Evolutionary conservation across 2,888 invertebrate species (phyloP).

Genomic region (Cataglyphis albicans): DNA sequence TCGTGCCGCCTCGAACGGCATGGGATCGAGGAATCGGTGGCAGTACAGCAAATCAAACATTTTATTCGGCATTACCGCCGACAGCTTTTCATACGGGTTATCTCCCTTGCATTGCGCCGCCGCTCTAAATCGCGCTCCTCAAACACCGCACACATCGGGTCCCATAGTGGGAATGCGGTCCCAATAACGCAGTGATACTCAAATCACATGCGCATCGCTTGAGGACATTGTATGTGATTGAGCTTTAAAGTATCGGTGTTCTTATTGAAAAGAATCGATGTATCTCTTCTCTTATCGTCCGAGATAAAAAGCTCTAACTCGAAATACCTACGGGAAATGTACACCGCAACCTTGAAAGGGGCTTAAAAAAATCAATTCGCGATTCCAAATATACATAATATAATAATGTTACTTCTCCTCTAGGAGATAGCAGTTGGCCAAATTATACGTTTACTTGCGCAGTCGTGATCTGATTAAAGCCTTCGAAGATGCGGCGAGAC

Average conservation of each 20-base stretch:
- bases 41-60: conserved; percentile 82
- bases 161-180: conserved; percentile 79
- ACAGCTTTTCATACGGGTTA: conserved; percentile 84
- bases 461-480: background rate
- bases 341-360: background rate
- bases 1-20: conserved; percentile 60
- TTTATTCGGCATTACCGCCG: conserved; percentile 82
- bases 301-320: background rate
- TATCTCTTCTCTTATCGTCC: background rate
- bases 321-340: background rate
- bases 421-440: background rate
- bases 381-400: background rate
- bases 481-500: background rate
- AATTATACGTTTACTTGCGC: background rate
- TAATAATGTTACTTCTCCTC: background rate
- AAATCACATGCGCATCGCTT: conserved; percentile 66
- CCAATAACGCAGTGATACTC: conserved; percentile 82
- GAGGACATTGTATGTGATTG: background rate
- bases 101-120: conserved; percentile 80
- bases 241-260: background rate
- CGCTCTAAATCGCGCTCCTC: conserved; percentile 83
- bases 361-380: background rate
- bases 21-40: conserved; percentile 70
- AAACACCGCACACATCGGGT: conserved; percentile 73
- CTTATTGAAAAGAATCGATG: background rate